Conservation (phyloP, 2,113 vertebrate species). For the Dasypus novemcinctus region DNA sequence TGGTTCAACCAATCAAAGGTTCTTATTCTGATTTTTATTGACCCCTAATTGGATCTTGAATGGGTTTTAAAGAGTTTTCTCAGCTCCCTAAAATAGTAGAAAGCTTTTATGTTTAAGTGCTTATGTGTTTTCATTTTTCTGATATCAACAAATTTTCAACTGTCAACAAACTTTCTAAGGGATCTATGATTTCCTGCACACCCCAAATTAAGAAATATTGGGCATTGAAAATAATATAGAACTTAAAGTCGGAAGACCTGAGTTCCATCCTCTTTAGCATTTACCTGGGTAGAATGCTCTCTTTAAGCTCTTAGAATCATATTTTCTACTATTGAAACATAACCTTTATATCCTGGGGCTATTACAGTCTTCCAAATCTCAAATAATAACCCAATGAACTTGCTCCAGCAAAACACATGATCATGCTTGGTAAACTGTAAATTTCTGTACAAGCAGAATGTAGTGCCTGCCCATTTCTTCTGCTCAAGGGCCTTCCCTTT, state of each 20-base stretch:
- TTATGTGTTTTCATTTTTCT: not conserved
- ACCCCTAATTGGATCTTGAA: not conserved
- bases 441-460: not conserved
- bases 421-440: not conserved
- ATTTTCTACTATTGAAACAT: not conserved
- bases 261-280: not conserved
- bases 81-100: not conserved
- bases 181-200: not conserved
- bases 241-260: not conserved
- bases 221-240: not conserved
- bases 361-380: not conserved
- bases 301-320: not conserved
- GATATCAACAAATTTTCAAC: not conserved
- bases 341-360: not conserved
- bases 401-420: no score
- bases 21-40: not conserved
- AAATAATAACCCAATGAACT: not conserved
- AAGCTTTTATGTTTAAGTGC: not conserved
- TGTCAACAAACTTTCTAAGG: not conserved
- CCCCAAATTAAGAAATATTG: not conserved
- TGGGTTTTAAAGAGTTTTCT: not conserved
- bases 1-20: not conserved
- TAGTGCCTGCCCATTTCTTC: not conserved
- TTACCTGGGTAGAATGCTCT: not conserved
- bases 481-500: not conserved